Base-by-base conservation (phyloP, 1,140 invertebrate species). In the Drosophila setifemur region DNA sequence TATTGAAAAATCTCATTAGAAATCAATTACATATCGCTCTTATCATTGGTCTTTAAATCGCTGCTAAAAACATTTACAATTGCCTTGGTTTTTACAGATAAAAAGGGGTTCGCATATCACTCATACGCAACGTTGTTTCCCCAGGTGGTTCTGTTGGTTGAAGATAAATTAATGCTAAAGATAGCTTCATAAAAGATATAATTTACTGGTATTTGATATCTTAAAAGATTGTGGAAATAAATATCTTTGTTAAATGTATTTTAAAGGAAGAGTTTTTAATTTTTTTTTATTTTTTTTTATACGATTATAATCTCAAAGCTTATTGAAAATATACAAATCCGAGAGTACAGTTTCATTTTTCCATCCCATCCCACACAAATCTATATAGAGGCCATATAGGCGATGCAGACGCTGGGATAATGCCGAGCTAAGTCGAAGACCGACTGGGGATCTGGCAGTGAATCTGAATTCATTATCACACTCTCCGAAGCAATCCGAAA, bases 401-500 rank as follows among this genome's bases (percentile, higher is more conserved):
- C 26, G 16, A 31, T 45, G 42, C 18, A 68, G 11, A 14, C 35
- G 37, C 43, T 50, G 43, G 54, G 61, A 47, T 43, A 63, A 16
- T 23, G 50, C 29, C 26, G 25, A 45, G 26, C 43, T 53, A 54
- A 82, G 45, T 52, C 40, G 42, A 26, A 33, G 49, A 43, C 26
- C 33, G 67, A 76, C 35, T 73, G 43, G 31, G 23, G 55, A 47
- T 42, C 66, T 86, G 81, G 18, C 81, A 86, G 82, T 86, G 81
- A 86, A 86, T 81, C 63, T 73, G 81, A 86, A 86, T 86, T 86
- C 81, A 86, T 86, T 86, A 86, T 86, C 81, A 86, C 81, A 68
- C 61, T 18, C 44, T 3, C n/a, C 26, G 19, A 37, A 48, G n/a
- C 25, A 9, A 4, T n/a, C 19, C 44, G 8, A 29, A 33, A 43